Evolutionary conservation across 1,140 invertebrate species (phyloP).

Genomic region (Cyrtorhinus lividipennis): DNA sequence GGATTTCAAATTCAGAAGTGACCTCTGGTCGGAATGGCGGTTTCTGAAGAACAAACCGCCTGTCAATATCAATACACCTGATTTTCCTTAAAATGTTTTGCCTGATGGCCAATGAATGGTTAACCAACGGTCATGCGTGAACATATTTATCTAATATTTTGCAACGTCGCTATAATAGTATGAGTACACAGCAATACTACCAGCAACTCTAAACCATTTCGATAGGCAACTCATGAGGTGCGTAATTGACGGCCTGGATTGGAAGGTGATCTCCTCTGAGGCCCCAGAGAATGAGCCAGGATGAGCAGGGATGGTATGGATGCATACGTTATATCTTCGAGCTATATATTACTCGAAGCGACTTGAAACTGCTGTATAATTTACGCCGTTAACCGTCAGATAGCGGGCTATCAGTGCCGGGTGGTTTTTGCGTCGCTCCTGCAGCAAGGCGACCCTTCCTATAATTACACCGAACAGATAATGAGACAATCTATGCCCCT

Average conservation of each 20-base stretch:
- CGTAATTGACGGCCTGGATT: background rate
- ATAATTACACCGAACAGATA: background rate
- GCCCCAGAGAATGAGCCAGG: background rate
- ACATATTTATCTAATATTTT: too few relatives aligned
- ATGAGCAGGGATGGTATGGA: background rate
- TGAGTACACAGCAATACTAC: too few relatives aligned
- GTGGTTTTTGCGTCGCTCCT: background rate
- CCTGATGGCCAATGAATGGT: too few relatives aligned
- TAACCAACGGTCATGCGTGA: too few relatives aligned
- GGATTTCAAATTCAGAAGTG: too few relatives aligned
- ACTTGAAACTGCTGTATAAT: background rate
- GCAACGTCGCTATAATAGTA: too few relatives aligned
- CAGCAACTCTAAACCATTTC: too few relatives aligned
- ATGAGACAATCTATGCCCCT: background rate
- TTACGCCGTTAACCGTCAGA: background rate
- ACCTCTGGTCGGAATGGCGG: too few relatives aligned
- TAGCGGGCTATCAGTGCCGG: background rate
- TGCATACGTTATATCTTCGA: background rate
- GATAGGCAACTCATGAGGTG: too few relatives aligned
- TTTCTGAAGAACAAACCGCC: too few relatives aligned
- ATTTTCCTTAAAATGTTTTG: too few relatives aligned
- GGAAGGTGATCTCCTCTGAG: background rate
- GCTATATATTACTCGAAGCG: background rate
- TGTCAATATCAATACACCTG: too few relatives aligned
- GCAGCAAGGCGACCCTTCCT: background rate